Evolutionary conservation across 1,140 invertebrate genomes (phyloP).

Genomic region (Diachasmimorpha longicaudata): DNA sequence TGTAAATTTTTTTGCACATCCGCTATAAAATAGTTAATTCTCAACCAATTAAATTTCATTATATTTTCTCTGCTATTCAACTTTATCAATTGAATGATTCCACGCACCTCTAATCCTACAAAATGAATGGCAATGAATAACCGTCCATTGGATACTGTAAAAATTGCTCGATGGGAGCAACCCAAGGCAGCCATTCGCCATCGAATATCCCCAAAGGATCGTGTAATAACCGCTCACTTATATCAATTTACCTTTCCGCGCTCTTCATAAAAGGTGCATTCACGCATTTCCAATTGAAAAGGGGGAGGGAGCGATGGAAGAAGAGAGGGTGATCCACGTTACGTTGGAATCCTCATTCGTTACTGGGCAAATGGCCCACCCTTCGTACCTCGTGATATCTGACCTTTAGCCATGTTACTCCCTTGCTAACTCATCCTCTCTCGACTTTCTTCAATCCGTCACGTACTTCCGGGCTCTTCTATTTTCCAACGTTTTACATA

Average conservation of each 20-base stretch:
- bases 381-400: constrained; percentile 27
- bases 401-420: constrained; percentile 32
- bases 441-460: constrained; percentile 20
- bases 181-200: neutral
- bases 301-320: neutral
- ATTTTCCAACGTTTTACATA: neutral
- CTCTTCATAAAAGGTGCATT: constrained; percentile 60
- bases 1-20: too few relatives aligned
- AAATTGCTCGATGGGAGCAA: neutral
- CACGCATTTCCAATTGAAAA: constrained; percentile 50
- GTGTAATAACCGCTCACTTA: constrained; percentile 65
- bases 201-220: constrained; percentile 51
- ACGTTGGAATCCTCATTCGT: constrained; percentile 28
- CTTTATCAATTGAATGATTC: too few relatives aligned
- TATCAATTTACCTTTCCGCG: constrained; percentile 58
- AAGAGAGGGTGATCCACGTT: neutral
- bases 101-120: neutral
- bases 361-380: constrained; percentile 32
- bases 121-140: neutral
- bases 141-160: neutral
- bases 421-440: constrained; percentile 40
- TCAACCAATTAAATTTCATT: too few relatives aligned
- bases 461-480: constrained; percentile 15
- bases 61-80: too few relatives aligned
- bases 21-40: too few relatives aligned